Evolutionary conservation across 2,797 vertebrate species (phyloP).

Genomic region (Alosa sapidissima): DNA sequence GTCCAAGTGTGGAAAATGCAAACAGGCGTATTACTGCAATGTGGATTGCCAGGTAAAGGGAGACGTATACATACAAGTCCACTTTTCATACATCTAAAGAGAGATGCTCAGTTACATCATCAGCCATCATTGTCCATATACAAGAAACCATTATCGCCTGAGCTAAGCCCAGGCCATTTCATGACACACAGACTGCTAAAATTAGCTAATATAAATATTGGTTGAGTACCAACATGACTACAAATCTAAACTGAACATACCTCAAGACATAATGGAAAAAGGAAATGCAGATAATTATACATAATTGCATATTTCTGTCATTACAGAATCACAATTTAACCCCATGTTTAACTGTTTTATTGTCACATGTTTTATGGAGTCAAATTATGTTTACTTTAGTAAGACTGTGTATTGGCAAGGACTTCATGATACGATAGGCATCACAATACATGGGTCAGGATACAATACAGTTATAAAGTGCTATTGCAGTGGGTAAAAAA

Average conservation of each 20-base stretch:
- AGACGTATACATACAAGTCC: not conserved
- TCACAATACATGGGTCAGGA: too few relatives aligned
- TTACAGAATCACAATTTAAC: not conserved
- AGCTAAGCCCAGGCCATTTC: not conserved
- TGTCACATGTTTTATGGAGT: too few relatives aligned
- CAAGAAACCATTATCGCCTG: not conserved
- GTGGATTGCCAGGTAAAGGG: slow-evolving; percentile 91
- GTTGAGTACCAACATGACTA: too few relatives aligned
- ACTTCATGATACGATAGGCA: too few relatives aligned
- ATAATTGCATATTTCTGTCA: too few relatives aligned
- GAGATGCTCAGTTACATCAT: not conserved
- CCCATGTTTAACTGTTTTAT: not conserved
- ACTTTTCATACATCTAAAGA: not conserved
- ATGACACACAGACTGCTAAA: not conserved
- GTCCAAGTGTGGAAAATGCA: slow-evolving; percentile 96
- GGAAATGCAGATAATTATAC: too few relatives aligned
- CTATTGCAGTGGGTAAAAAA: too few relatives aligned
- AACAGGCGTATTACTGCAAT: slow-evolving; percentile 94
- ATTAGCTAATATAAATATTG: not conserved
- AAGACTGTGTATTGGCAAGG: too few relatives aligned
- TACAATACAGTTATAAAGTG: too few relatives aligned
- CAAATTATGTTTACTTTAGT: too few relatives aligned
- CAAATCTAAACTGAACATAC: too few relatives aligned
- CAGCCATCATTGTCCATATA: not conserved
- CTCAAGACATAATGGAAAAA: too few relatives aligned